A percentile compares a stretch with the other conserved stretches of the same genome.
Conservation (phyloP, 2,113 vertebrate species). For the Burhinus bistriatus region DNA sequence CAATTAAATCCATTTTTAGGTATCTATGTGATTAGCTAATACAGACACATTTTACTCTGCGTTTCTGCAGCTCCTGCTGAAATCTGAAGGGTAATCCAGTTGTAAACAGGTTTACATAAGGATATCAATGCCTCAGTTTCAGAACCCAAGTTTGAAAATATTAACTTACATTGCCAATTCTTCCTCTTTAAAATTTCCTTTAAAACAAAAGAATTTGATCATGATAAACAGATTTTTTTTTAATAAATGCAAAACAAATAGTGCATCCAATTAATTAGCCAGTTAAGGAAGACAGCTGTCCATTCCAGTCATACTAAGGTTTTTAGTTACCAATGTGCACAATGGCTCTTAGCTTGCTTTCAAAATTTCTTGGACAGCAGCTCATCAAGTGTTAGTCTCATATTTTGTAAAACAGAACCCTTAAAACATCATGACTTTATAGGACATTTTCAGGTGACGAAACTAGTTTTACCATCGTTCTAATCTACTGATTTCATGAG, state of each 20-base stretch:
- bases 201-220: not conserved
- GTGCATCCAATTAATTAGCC: conserved; percentile 56
- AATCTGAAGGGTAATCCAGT: not conserved
- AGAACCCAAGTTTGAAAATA: not conserved
- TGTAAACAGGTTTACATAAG: not conserved
- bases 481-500: not conserved
- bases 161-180: not conserved
- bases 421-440: not conserved
- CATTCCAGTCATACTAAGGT: conserved; percentile 54
- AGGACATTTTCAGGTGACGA: not conserved
- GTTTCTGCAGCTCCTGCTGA: not conserved
- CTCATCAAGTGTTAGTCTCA: not conserved
- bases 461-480: not conserved
- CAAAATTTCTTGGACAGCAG: not conserved
- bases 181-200: not conserved
- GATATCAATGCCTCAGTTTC: not conserved
- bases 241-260: conserved; percentile 48
- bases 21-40: not conserved
- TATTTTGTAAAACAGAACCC: not conserved
- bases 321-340: conserved; percentile 22
- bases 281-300: conserved; percentile 55
- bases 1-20: not conserved
- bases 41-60: not conserved
- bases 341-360: not conserved
- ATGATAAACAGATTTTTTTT: not conserved